Evolutionary conservation across 2,113 vertebrate species (phyloP).

Genomic region (Chiloscyllium plagiosum): DNA sequence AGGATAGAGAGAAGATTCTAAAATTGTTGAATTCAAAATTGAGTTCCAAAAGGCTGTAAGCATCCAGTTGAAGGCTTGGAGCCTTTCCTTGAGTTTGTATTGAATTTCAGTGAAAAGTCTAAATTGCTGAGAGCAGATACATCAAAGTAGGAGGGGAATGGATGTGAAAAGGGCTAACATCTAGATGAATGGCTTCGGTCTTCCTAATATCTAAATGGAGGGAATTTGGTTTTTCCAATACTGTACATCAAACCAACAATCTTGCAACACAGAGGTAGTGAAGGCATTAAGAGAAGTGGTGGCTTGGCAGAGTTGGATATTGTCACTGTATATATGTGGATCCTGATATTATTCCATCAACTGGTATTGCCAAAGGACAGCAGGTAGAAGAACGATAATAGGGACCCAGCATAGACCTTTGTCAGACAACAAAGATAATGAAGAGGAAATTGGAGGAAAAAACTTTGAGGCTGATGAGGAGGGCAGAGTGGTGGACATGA

Average conservation of each 20-base stretch:
- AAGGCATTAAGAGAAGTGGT: not conserved
- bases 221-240: not conserved
- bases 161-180: not conserved
- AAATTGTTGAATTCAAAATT: no score
- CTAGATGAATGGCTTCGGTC: not conserved
- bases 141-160: no score
- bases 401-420: not conserved
- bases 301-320: not conserved
- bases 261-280: not conserved
- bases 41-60: no score
- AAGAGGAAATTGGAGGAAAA: not conserved
- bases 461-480: not conserved
- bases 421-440: not conserved
- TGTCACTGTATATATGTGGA: not conserved
- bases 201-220: not conserved
- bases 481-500: no score
- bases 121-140: no score
- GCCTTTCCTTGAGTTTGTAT: no score
- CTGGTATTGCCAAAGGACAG: not conserved
- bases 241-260: not conserved
- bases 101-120: no score
- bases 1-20: no score
- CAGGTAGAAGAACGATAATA: not conserved
- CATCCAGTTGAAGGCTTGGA: no score
- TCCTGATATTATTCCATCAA: not conserved